A percentile compares a stretch with the other conserved stretches of the same genome.
phyloP scores from a whole-genome alignment of 2,888 invertebrate genomes.

The Mesorhabditis spiculigera region DNA sequence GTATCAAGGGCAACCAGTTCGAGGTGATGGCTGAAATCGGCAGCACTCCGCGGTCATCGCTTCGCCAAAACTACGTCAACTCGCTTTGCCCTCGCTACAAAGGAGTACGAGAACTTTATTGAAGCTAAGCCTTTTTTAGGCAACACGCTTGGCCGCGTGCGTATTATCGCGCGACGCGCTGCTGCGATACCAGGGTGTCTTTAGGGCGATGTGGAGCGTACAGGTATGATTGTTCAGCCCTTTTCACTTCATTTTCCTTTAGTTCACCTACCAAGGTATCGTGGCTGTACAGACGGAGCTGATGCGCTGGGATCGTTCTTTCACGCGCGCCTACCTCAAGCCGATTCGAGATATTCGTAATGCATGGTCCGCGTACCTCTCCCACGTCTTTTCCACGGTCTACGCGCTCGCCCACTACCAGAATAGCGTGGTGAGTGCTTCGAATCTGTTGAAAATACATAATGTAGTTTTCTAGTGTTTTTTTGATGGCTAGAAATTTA shows the following conservation, averaged over 20 bases:
- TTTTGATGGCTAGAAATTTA: too few species aligned
- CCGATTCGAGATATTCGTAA: background rate
- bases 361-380: background rate
- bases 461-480: too few species aligned
- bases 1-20: background rate
- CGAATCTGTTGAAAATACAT: background rate
- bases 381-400: background rate
- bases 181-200: background rate
- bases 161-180: background rate
- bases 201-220: background rate
- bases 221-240: background rate
- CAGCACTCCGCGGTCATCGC: background rate
- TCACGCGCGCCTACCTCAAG: too few species aligned
- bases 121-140: background rate
- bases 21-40: background rate
- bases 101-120: background rate
- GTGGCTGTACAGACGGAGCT: background rate
- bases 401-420: background rate
- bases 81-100: background rate
- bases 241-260: background rate
- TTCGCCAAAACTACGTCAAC: conserved; percentile 6
- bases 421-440: conserved; percentile 1
- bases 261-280: background rate
- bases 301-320: too few species aligned
- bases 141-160: background rate